phyloP scores from a whole-genome alignment of 2,113 vertebrate genomes.

The Channa maculata region DNA sequence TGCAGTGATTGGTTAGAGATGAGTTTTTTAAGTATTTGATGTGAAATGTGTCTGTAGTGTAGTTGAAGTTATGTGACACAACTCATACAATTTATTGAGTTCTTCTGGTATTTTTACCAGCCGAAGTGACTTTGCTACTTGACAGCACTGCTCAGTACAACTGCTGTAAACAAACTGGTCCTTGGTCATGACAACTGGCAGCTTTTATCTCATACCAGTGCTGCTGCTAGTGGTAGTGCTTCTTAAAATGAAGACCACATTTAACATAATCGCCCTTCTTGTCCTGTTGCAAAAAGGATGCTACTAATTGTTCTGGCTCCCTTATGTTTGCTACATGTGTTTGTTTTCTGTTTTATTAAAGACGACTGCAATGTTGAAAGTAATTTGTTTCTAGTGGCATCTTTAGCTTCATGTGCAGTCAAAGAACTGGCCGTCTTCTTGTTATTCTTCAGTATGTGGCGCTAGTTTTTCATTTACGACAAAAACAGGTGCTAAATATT shows the following conservation, averaged over 20 bases:
- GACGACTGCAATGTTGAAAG: slow-evolving; percentile 24
- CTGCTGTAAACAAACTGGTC: slow-evolving; percentile 46
- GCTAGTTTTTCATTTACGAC: neutral
- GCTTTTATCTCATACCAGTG: slow-evolving; percentile 41
- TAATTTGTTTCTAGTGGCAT: slow-evolving; percentile 42
- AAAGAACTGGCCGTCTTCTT: neutral
- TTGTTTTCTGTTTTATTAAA: slow-evolving; percentile 36
- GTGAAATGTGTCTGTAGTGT: no score
- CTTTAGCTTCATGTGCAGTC: neutral
- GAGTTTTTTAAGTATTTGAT: no score
- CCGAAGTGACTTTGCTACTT: slow-evolving; percentile 12
- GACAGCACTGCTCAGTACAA: slow-evolving; percentile 33
- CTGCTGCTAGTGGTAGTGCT: slow-evolving; percentile 32
- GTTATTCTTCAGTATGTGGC: slow-evolving; percentile 1
- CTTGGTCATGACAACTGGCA: slow-evolving; percentile 41
- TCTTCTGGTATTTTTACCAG: slow-evolving; percentile 1
- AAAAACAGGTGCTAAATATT: slow-evolving; percentile 8
- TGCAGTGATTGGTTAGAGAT: no score
- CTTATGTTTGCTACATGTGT: slow-evolving; percentile 21
- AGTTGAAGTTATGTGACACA: slow-evolving; percentile 4
- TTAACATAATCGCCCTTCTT: slow-evolving; percentile 21
- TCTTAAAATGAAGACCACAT: slow-evolving; percentile 52
- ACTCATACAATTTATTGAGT: neutral
- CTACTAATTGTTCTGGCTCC: slow-evolving; percentile 48
- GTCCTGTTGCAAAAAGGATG: slow-evolving; percentile 29